phyloP scores from a whole-genome alignment of 2,888 invertebrate genomes.

The Julus scandinavius region DNA sequence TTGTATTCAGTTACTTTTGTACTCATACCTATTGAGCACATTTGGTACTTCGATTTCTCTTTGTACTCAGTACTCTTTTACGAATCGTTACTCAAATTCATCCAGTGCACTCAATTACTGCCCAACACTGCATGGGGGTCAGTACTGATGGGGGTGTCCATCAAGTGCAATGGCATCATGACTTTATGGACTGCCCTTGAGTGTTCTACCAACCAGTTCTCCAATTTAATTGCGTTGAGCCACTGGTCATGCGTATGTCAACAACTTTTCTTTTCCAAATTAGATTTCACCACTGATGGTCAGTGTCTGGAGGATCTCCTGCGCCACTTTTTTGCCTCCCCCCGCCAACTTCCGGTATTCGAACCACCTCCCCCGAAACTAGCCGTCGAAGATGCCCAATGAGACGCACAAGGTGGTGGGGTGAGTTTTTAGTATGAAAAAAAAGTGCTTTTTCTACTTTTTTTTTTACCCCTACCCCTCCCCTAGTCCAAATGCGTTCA shows the following conservation, averaged over 20 bases:
- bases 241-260: constrained; percentile 39
- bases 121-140: too few relatives aligned
- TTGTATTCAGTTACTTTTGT: too few relatives aligned
- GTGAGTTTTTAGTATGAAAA: background rate
- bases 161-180: background rate
- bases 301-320: constrained; percentile 15
- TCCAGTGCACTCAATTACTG: too few relatives aligned
- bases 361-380: background rate
- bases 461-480: background rate
- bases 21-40: too few relatives aligned
- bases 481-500: constrained; percentile 23
- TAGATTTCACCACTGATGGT: constrained; percentile 14
- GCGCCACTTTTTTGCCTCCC: background rate
- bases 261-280: constrained; percentile 15
- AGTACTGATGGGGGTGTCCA: background rate
- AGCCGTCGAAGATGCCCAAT: background rate
- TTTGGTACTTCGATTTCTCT: too few relatives aligned
- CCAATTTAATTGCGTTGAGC: constrained; percentile 8
- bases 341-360: background rate
- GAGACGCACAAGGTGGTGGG: constrained; percentile 29
- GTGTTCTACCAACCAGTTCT: background rate
- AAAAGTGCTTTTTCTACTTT: background rate
- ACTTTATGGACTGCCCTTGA: background rate
- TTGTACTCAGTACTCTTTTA: too few relatives aligned
- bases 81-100: too few relatives aligned